Evolutionary conservation across 2,888 invertebrate genomes (phyloP).

Genomic region (Agriotes lineatus): DNA sequence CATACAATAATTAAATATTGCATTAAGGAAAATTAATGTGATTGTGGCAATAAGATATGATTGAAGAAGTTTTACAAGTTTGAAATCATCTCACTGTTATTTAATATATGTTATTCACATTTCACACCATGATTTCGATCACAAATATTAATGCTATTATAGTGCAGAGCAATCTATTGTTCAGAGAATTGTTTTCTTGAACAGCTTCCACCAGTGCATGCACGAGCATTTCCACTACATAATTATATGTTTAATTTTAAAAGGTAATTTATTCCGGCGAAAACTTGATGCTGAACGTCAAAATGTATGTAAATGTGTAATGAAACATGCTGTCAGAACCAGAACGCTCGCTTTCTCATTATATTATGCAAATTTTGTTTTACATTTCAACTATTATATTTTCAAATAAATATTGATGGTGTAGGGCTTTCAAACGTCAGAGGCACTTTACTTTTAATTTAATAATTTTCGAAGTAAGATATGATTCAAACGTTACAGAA

Average conservation of each 20-base stretch:
- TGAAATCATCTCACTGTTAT: too few relatives aligned
- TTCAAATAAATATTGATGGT: slow-evolving; percentile 19
- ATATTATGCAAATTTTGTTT: slow-evolving; percentile 30
- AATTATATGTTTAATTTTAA: not conserved
- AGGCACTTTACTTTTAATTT: not conserved
- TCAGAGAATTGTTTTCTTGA: too few relatives aligned
- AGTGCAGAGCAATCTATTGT: too few relatives aligned
- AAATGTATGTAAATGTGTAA: slow-evolving; percentile 22
- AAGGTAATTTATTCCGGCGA: not conserved
- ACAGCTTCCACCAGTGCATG: too few relatives aligned
- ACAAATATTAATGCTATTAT: too few relatives aligned
- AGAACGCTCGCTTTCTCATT: slow-evolving; percentile 28
- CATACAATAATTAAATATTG: too few relatives aligned
- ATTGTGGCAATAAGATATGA: too few relatives aligned
- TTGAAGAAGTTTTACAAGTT: too few relatives aligned
- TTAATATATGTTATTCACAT: too few relatives aligned
- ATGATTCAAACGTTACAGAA: too few relatives aligned
- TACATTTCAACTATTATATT: slow-evolving; percentile 28
- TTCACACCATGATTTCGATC: too few relatives aligned
- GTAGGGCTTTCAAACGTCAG: slow-evolving; percentile 6
- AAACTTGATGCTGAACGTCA: not conserved
- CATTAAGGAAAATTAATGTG: too few relatives aligned
- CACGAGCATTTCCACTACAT: not conserved
- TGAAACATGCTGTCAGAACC: slow-evolving; percentile 25
- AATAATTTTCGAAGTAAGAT: not conserved